Evolutionary conservation across 2,113 vertebrate species (phyloP).

Genomic region (Myocastor coypus): DNA sequence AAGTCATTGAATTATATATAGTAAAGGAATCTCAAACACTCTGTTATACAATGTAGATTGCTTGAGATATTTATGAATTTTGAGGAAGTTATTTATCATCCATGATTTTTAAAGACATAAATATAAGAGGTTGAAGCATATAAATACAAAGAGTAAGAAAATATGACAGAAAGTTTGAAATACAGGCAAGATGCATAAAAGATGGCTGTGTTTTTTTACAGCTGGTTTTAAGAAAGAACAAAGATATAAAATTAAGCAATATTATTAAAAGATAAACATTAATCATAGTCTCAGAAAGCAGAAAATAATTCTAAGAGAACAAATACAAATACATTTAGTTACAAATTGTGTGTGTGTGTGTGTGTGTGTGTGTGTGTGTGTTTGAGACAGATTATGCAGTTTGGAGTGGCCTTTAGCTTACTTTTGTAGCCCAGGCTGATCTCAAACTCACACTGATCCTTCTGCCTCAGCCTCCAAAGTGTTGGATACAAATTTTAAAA

Average conservation of each 20-base stretch:
- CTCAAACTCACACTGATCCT: no score
- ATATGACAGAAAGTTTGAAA: neutral
- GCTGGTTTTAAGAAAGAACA: neutral
- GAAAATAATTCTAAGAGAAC: neutral
- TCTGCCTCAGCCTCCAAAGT: no score
- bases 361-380: no score
- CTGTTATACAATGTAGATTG: neutral
- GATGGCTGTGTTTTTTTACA: neutral
- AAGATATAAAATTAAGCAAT: neutral
- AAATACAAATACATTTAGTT: neutral
- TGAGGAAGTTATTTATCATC: neutral
- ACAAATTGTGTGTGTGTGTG: neutral
- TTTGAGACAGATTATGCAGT: no score
- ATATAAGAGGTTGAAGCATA: neutral
- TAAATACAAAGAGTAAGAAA: neutral
- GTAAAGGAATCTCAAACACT: neutral
- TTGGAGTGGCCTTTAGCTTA: no score
- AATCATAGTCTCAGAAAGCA: neutral
- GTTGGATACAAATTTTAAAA: neutral
- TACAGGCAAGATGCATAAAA: neutral
- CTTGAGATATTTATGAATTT: neutral
- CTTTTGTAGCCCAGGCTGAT: no score
- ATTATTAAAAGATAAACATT: neutral
- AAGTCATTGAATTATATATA: neutral
- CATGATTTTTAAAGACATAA: neutral